phyloP scores from a whole-genome alignment of 1,140 invertebrate species.

The Lucilia sericata region DNA sequence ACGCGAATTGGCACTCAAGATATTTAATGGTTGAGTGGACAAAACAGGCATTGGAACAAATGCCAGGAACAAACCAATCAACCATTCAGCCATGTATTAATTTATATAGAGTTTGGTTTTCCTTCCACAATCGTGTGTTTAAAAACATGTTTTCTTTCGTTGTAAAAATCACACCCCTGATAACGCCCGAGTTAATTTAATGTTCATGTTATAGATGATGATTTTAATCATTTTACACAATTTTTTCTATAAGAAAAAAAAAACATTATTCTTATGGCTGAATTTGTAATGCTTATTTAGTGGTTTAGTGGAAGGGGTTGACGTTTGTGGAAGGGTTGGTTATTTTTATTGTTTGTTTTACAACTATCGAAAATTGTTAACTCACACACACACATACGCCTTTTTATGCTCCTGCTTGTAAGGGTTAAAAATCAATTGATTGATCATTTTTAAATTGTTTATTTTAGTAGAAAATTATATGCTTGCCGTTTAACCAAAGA shows the following conservation, averaged over 20 bases:
- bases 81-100: background rate
- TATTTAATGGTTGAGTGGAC: constrained; percentile 36
- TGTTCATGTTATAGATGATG: constrained; percentile 9
- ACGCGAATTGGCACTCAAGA: constrained; percentile 43
- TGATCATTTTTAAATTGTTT: constrained; percentile 32
- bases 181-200: constrained; percentile 26
- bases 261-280: constrained; percentile 3
- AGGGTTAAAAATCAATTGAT: constrained; percentile 40
- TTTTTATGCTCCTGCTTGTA: background rate
- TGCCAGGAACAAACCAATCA: background rate
- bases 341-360: constrained; percentile 3
- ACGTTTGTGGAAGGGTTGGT: background rate
- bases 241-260: background rate
- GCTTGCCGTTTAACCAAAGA: background rate
- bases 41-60: background rate
- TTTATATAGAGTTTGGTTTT: background rate
- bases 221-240: constrained; percentile 33
- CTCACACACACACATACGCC: background rate
- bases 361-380: background rate
- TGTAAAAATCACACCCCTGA: constrained; percentile 33
- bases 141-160: background rate
- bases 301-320: background rate
- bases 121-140: background rate
- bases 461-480: constrained; percentile 30
- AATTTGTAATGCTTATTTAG: constrained; percentile 30